Base-by-base conservation (phyloP, 2,888 invertebrate genomes). In the Tiliacea citrago region DNA sequence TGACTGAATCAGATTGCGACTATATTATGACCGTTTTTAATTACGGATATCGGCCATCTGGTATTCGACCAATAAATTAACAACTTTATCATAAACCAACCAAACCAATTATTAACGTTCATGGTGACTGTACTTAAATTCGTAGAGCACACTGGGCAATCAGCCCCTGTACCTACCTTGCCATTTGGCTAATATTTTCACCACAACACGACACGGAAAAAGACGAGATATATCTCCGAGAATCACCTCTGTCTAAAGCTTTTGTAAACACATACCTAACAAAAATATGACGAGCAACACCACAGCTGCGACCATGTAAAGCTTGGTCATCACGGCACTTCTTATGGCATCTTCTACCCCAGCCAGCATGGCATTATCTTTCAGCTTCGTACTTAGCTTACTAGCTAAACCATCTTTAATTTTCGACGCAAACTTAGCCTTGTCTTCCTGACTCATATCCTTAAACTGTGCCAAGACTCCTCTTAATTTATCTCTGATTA, bases 341-440 rank as follows among this genome's bases (percentile, higher is more conserved):
- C 86, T 89, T 3, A 96, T 92, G 0, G 93, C 94, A 0, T 92
- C 92, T 71, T 95, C 93, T 0, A 96, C 60, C 0, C 92, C 92
- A 8, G 90, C 90, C 47, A 95, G 69, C 35, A 91, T 82, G 0
- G 88, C 77, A 16, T 91, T 90, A 7, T 95, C 94, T 2, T 93
- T 83, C 0, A 95, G 47, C 65, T 91, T 94, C 55, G 83, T 82
- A 2, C 91, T 86, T 2, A 96, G 74, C 72, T 93, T 95, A 16
- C 86, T 89, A 0, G 92, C 90, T 0, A 97, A 69, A 0, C 94
- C 90, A 0, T 95, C 92, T 58, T 93, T 95, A 16, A 97, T 90
- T 66, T 95, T 92, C 0, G 83, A 77, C 0, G 93, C 87, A 53
- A 97, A 96, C 9, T 89, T 71, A 0, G 86, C 88, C 60, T 93